Conservation (phyloP, 2,888 invertebrate species). For the Bellardia pandia region DNA sequence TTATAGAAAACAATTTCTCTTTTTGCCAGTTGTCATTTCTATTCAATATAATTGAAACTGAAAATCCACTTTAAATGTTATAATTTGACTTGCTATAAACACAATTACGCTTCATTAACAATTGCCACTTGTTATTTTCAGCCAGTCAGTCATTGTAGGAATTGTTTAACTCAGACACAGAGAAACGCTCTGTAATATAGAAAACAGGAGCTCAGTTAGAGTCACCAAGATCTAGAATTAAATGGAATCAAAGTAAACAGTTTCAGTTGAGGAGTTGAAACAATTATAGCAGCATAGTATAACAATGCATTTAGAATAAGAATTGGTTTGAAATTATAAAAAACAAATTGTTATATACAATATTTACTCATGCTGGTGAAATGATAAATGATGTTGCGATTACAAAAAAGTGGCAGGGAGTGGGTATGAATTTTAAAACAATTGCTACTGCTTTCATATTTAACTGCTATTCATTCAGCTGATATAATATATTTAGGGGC, state of each 20-base stretch:
- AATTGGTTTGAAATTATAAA: slow-evolving; percentile 19
- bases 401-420: slow-evolving; percentile 31
- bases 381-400: slow-evolving; percentile 41
- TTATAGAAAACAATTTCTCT: slow-evolving; percentile 28
- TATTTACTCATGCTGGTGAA: slow-evolving; percentile 36
- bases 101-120: slow-evolving; percentile 56
- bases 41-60: slow-evolving; percentile 39
- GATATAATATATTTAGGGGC: not conserved
- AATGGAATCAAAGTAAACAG: slow-evolving; percentile 34
- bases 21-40: slow-evolving; percentile 21
- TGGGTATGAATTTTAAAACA: slow-evolving; percentile 53
- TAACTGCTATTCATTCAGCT: not conserved
- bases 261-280: slow-evolving; percentile 59
- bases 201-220: slow-evolving; percentile 26
- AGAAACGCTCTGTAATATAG: not conserved
- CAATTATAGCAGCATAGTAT: slow-evolving; percentile 66
- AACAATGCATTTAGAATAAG: slow-evolving; percentile 53
- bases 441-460: slow-evolving; percentile 39
- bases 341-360: slow-evolving; percentile 11
- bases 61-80: slow-evolving; percentile 50
- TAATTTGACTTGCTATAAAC: slow-evolving; percentile 46
- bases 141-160: not conserved
- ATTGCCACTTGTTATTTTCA: slow-evolving; percentile 45
- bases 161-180: not conserved
- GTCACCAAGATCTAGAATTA: slow-evolving; percentile 32